Evolutionary conservation across 2,888 invertebrate species (phyloP), one percentile per base, ranked within the genome.

Genomic region (Ctena decussata): DNA sequence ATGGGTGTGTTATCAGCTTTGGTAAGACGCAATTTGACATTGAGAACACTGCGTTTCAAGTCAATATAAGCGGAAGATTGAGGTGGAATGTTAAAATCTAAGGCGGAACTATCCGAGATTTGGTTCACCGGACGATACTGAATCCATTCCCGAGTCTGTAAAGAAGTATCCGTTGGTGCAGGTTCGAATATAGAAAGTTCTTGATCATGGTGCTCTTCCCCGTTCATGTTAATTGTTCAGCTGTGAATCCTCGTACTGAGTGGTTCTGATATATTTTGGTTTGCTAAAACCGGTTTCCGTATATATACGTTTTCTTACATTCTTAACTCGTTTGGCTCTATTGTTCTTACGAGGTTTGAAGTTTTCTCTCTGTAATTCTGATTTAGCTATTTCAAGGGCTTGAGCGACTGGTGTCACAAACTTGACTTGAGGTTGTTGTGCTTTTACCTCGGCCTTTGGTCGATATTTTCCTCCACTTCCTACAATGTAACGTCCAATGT

Each of bases 21-120:
- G 65, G 32, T 44, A 70, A 57, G 44, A 77, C 78, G 39, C 78
- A 46, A 15, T 75, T 82, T 46, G 53, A 53, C 21, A 15, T 21
- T 15, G 21, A 53, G n/a, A 5, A 8, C 5, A 8, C 12, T n/a
- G n/a, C 21, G 8, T 53, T 53, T 21, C 41, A 41, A 5, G 21
- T 53, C 53, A 5, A 53, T 21, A 21, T 53, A 53, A 5, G 53
- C 18, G 21, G 53, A 15, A 21, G 53, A 53, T 5, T 53, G 8
- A 15, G 12, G 12, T n/a, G 53, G 21, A 15, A 53, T 8, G 21
- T 53, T 53, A n/a, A 53, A 53, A 15, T 53, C 53, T 8, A 53
- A 15, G 60, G 60, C 32, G 73, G 44, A 6, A 41, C 37, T 39
- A 65, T 74, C 32, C 21, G 21, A 5, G 5, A 53, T 5, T n/a